These are phyloP conservation scores for Epinotia nisella DNA, from an alignment of 2,888 invertebrate genomes.

Conservation along the genomic window DNA sequence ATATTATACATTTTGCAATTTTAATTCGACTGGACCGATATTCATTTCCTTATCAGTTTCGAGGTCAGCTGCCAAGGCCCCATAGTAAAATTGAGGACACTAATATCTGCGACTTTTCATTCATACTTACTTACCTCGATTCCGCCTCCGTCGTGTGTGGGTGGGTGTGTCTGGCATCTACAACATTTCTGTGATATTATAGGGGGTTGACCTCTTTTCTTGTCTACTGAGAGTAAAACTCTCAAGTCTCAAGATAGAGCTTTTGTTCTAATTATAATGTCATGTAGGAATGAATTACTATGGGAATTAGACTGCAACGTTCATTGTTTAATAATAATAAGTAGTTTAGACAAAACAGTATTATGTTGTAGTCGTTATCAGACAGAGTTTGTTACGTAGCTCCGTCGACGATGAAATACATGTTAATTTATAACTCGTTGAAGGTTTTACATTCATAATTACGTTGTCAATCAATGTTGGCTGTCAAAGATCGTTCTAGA, in stretches of 20 bases:
- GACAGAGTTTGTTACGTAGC: conserved; percentile 12
- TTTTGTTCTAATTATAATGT: conserved; percentile 17
- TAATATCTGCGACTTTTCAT: conserved; percentile 34
- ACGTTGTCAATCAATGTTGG: conserved; percentile 68
- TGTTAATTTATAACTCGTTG: conserved; percentile 46
- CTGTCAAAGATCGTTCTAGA: conserved; percentile 59
- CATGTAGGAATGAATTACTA: conserved; percentile 11
- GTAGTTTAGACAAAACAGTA: conserved; percentile 19
- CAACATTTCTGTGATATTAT: conserved; percentile 13
- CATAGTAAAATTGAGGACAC: conserved; percentile 61
- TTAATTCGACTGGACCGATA: conserved; percentile 63
- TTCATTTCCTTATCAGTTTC: conserved; percentile 69
- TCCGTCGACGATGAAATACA: background rate
- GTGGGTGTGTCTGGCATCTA: conserved; percentile 13
- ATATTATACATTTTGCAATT: conserved; percentile 60
- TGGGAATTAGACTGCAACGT: conserved; percentile 8
- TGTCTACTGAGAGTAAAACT: conserved; percentile 12
- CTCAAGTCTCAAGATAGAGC: background rate
- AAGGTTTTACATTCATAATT: conserved; percentile 71
- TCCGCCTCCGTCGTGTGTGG: conserved; percentile 14
- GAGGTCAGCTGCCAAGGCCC: conserved; percentile 67
- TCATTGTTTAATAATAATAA: conserved; percentile 29
- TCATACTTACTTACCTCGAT: conserved; percentile 16
- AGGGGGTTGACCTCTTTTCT: conserved; percentile 6
- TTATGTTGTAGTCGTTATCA: conserved; percentile 4